Conservation (phyloP, 2,888 invertebrate species). For the Lottia scabra region DNA sequence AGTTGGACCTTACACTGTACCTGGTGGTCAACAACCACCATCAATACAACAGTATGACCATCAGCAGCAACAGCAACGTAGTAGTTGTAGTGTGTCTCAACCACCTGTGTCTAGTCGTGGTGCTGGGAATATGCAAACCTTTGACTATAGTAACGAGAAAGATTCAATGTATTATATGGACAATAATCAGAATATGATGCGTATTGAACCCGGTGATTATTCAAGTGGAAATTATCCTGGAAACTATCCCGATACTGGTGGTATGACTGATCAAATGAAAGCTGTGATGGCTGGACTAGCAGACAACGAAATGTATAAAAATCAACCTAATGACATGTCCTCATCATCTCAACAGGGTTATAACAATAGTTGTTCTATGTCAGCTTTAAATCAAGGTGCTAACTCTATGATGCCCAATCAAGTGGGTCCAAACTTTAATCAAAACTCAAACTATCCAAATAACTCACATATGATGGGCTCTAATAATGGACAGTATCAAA, state of each 20-base stretch:
- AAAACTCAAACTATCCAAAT: slow-evolving; percentile 1
- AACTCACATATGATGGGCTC: background rate
- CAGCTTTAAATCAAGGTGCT: slow-evolving; percentile 15
- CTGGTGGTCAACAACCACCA: slow-evolving; percentile 36
- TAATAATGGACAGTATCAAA: background rate
- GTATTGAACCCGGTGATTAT: slow-evolving; percentile 27
- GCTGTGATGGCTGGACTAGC: slow-evolving; percentile 1
- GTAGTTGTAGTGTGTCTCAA: slow-evolving; percentile 30
- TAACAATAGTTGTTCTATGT: slow-evolving; percentile 19
- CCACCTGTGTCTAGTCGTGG: slow-evolving; percentile 11
- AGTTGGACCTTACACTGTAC: slow-evolving; percentile 60
- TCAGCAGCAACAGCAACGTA: slow-evolving; percentile 15
- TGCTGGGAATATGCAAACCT: slow-evolving; percentile 37
- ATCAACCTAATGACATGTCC: background rate
- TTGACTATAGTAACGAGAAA: slow-evolving; percentile 35
- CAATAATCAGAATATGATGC: slow-evolving; percentile 47
- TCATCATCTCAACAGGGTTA: background rate
- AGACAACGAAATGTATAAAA: slow-evolving; percentile 6
- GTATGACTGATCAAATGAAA: slow-evolving; percentile 5
- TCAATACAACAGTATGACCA: slow-evolving; percentile 23
- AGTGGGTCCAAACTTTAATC: slow-evolving; percentile 7
- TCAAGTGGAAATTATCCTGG: background rate
- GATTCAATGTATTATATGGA: slow-evolving; percentile 36
- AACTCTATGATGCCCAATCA: slow-evolving; percentile 16
- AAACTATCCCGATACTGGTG: background rate